A percentile compares a stretch with the other conserved stretches of the same genome.
These are phyloP conservation scores for Centropus bengalensis DNA, from an alignment of 2,113 vertebrate species.

Conservation along the genomic window DNA sequence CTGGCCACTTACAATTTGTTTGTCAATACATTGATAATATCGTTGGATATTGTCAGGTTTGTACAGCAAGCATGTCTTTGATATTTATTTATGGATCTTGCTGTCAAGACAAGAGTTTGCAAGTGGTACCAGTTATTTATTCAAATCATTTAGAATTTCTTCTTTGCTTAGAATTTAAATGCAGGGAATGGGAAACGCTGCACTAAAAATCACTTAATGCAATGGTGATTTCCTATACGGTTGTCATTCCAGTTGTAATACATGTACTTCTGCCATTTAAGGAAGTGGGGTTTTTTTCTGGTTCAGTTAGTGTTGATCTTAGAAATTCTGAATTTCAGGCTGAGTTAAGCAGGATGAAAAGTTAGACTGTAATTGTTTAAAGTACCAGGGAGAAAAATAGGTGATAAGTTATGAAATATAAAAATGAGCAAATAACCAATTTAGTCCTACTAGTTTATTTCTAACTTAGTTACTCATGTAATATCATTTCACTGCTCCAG, in stretches of 20 bases:
- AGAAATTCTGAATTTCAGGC: background rate
- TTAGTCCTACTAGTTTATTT: background rate
- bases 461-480: background rate
- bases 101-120: background rate
- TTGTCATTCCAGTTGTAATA: background rate
- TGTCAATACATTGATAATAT: fast-evolving
- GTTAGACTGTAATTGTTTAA: background rate
- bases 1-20: background rate
- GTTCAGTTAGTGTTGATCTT: background rate
- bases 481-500: background rate
- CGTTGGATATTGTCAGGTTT: background rate
- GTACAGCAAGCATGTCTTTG: background rate
- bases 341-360: background rate
- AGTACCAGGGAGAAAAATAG: background rate
- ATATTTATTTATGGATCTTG: background rate
- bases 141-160: background rate
- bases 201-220: background rate
- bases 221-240: background rate
- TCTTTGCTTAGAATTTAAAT: background rate
- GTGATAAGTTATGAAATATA: background rate
- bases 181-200: background rate
- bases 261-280: background rate
- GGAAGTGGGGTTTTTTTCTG: background rate
- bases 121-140: background rate
- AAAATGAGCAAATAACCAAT: too few relatives aligned